A percentile compares a stretch with the other conserved stretches of the same genome.
These are phyloP conservation scores for Morus bassanus DNA, from an alignment of 2,797 vertebrate species.

Conservation along the genomic window DNA sequence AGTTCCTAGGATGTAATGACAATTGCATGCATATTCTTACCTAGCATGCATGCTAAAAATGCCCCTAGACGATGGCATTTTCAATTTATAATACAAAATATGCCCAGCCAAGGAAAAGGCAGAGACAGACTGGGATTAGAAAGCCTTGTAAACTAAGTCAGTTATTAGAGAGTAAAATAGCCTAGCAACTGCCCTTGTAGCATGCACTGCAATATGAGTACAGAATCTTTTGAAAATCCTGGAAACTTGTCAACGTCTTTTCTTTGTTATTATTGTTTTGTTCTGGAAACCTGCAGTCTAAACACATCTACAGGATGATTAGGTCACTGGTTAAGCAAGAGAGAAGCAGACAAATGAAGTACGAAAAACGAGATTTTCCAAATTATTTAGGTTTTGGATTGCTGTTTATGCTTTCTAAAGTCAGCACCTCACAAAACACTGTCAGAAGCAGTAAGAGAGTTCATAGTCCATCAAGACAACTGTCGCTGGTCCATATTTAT, in stretches of 20 bases:
- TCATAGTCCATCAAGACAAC: not conserved
- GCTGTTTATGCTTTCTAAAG: not conserved
- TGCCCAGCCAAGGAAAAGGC: not conserved
- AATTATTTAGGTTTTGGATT: not conserved
- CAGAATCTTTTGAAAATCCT: not conserved
- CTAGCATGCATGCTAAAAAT: not conserved
- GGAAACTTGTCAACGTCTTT: not conserved
- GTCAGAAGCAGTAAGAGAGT: not conserved
- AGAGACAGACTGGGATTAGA: not conserved
- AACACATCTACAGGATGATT: not conserved
- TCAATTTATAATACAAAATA: not conserved
- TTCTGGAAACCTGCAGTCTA: conserved; percentile 11
- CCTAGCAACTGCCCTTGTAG: not conserved
- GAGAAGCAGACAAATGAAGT: not conserved
- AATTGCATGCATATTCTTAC: not conserved
- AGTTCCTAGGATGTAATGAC: conserved; percentile 14
- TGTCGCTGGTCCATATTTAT: not conserved
- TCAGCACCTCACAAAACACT: not conserved
- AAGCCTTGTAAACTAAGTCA: not conserved
- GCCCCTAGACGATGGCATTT: not conserved
- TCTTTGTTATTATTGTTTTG: not conserved
- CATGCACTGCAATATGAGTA: not conserved
- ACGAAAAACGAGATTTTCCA: not conserved
- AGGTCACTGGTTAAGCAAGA: not conserved
- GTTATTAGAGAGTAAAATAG: not conserved